Evolutionary conservation across 2,113 vertebrate genomes (phyloP).

Genomic region (Crotalus horridus): DNA sequence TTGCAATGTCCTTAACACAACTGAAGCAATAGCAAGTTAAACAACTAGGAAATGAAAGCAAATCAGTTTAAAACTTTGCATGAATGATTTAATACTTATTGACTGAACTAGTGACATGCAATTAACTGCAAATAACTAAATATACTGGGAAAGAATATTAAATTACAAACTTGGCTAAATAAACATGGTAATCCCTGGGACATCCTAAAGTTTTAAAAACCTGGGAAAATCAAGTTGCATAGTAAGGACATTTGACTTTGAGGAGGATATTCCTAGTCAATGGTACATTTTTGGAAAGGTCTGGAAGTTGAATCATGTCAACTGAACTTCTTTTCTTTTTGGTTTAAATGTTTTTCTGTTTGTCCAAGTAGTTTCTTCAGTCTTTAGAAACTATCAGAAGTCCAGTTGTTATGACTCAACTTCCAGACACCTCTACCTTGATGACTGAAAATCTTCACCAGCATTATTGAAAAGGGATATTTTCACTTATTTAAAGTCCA

Average conservation of each 20-base stretch:
- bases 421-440: background rate
- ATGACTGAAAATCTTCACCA: background rate
- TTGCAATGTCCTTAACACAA: background rate
- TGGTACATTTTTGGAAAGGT: background rate
- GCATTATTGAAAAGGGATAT: background rate
- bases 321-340: background rate
- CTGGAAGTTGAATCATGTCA: background rate
- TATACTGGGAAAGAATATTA: background rate
- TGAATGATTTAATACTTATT: background rate
- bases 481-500: background rate
- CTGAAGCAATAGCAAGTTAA: background rate
- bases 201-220: background rate
- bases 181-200: no score
- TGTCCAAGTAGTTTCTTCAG: background rate
- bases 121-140: background rate
- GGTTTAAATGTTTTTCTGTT: background rate
- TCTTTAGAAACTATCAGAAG: background rate
- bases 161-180: background rate
- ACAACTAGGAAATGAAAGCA: background rate
- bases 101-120: background rate
- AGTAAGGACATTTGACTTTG: background rate
- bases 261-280: background rate
- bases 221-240: background rate
- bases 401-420: background rate
- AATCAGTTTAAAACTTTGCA: background rate